Conservation (phyloP, 92 coral and sea anemone genomes). For the Heteractis magnifica region DNA sequence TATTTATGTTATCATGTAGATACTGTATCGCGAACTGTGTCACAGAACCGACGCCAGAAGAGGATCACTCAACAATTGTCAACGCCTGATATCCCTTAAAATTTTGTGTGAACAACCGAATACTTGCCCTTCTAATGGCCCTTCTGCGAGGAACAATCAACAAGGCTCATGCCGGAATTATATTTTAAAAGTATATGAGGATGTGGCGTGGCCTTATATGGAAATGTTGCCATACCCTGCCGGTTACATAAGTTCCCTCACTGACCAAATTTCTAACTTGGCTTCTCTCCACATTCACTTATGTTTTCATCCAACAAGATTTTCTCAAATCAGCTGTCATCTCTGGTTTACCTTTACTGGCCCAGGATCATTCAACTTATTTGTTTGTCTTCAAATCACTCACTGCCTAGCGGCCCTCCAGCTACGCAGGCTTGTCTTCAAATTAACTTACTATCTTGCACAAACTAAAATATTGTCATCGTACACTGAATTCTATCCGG, state of each 20-base stretch:
- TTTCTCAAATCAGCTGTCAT: not conserved
- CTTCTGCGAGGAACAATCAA: not conserved
- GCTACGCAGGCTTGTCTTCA: too few relatives aligned
- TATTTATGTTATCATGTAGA: not conserved
- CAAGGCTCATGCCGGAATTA: not conserved
- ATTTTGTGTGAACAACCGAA: not conserved
- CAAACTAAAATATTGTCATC: too few relatives aligned
- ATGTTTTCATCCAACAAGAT: not conserved
- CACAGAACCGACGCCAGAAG: not conserved
- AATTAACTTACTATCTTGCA: too few relatives aligned
- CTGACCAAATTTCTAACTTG: not conserved
- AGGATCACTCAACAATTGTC: conserved; percentile 1
- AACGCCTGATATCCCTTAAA: not conserved
- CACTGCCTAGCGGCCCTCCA: too few relatives aligned
- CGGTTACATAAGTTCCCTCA: not conserved
- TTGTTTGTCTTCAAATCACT: too few relatives aligned
- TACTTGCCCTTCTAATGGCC: not conserved
- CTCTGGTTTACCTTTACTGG: not conserved
- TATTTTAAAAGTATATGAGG: not conserved
- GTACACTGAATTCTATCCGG: too few relatives aligned
- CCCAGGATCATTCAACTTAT: not conserved
- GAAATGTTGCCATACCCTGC: not conserved
- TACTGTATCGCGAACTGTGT: not conserved
- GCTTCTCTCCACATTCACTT: not conserved
- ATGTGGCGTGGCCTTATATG: not conserved